Base-by-base conservation (phyloP, 2,888 invertebrate genomes). In the Pasiphila rectangulata region DNA sequence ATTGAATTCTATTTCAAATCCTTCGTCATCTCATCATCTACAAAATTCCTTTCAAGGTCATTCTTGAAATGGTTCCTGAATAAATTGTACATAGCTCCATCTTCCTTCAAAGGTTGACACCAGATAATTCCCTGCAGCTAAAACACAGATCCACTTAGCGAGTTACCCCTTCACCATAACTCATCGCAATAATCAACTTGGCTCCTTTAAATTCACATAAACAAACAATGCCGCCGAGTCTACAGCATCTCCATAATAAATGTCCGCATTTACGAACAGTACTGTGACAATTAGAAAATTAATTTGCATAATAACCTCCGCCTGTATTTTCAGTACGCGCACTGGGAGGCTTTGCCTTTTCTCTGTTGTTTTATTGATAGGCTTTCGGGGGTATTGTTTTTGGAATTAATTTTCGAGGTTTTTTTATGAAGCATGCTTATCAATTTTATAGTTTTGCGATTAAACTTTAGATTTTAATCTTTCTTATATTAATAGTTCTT, bases 221-320 rank as follows among this genome's bases (percentile, higher is more conserved):
- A 58, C 56, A 58, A 58, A 54, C 53, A 56, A 54, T 48, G 30
- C 9, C 37, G 49, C 40, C 39, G 40, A 5, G 42, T 37, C 41
- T 23, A 23, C 12, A n/a, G 13, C 45, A 32, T 54, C 38, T 25
- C 38, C 36, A 34, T 51, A 48, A 50, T 47, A 43, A 54, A 57
- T 44, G 46, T 46, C 41, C 39, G 37, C 50, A 53, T 48, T 57
- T 50, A 30, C 27, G 29, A 46, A 57, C 57, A 59, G 56, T 54
- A 30, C 57, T 48, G 53, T 30, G 46, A 52, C 53, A 58, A 61
- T 59, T 59, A 59, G 45, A 47, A 49, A 54, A 53, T 58, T 57
- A 52, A 61, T 61, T 59, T 51, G 54, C 54, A 56, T 58, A 61
- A 61, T 59, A 46, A 48, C 46, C 47, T 9, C 17, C 9, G 16